These are phyloP conservation scores for Neolamprologus hecqui DNA, from an alignment of 2,113 vertebrate species.

Conservation along the genomic window DNA sequence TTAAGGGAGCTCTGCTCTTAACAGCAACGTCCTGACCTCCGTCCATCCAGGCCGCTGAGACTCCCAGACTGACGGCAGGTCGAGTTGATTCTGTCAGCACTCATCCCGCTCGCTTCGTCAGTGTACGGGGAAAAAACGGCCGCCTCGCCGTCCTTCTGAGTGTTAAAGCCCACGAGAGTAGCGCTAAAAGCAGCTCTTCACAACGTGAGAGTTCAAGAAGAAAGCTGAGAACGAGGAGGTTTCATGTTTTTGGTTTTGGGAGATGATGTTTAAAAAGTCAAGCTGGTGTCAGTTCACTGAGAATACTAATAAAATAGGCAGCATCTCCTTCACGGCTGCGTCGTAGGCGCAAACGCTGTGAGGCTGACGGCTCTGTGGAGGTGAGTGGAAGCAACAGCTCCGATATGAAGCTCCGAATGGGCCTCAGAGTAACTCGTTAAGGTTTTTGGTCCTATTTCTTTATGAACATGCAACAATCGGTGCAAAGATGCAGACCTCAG, in stretches of 20 bases:
- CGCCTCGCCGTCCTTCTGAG: background rate
- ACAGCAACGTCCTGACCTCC: background rate
- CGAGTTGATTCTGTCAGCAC: background rate
- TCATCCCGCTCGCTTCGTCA: background rate
- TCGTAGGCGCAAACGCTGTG: fast-evolving
- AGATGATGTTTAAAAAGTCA: background rate
- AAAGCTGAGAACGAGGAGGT: background rate
- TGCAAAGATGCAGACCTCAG: background rate
- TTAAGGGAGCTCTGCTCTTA: background rate
- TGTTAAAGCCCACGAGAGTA: background rate
- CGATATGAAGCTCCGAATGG: background rate
- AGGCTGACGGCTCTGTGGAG: background rate
- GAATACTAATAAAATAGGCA: fast-evolving
- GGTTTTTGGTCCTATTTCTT: background rate
- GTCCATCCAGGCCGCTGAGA: background rate
- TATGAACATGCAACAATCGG: background rate
- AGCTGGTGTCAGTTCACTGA: background rate
- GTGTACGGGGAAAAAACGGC: no score
- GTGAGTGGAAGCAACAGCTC: background rate
- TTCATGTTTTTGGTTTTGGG: background rate
- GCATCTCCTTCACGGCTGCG: fast-evolving
- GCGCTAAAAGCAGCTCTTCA: conserved; percentile 1
- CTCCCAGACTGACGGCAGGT: background rate
- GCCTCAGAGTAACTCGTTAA: background rate
- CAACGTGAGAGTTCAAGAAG: background rate